Conservation (phyloP, 2,888 invertebrate species). For the Acronicta alni region DNA sequence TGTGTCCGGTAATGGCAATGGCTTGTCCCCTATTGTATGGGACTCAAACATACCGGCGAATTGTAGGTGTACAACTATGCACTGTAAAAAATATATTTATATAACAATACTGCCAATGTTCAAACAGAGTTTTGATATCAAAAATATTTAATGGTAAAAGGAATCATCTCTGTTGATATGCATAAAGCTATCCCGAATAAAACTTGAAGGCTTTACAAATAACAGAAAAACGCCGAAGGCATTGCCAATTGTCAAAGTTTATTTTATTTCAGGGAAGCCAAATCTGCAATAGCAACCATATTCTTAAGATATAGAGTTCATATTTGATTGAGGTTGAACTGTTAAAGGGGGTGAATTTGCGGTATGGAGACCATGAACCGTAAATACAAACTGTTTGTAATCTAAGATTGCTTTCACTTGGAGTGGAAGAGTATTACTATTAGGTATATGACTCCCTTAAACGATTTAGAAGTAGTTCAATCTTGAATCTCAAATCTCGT, state of each 20-base stretch:
- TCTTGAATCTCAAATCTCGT: background rate
- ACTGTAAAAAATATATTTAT: too few species aligned
- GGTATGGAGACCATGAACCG: constrained; percentile 28
- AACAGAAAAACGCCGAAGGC: constrained; percentile 42
- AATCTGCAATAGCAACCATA: constrained; percentile 7
- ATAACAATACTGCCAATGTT: too few species aligned
- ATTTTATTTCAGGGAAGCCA: constrained; percentile 18
- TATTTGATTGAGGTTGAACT: background rate
- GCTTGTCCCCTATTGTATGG: too few species aligned
- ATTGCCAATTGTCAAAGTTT: constrained; percentile 43
- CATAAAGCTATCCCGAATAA: constrained; percentile 42
- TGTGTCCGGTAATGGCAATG: too few species aligned
- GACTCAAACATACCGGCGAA: too few species aligned
- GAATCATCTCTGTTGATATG: constrained; percentile 38
- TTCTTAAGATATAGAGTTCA: background rate
- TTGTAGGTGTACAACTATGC: too few species aligned
- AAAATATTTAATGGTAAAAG: constrained; percentile 14
- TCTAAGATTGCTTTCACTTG: constrained; percentile 35
- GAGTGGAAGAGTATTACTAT: constrained; percentile 32
- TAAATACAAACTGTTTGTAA: constrained; percentile 45
- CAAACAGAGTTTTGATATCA: background rate
- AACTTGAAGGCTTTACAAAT: constrained; percentile 49
- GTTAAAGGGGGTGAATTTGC: constrained; percentile 21
- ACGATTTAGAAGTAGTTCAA: constrained; percentile 3
- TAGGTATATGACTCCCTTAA: constrained; percentile 17